phyloP scores from a whole-genome alignment of 2,888 invertebrate genomes.

The Rotaria macrura region DNA sequence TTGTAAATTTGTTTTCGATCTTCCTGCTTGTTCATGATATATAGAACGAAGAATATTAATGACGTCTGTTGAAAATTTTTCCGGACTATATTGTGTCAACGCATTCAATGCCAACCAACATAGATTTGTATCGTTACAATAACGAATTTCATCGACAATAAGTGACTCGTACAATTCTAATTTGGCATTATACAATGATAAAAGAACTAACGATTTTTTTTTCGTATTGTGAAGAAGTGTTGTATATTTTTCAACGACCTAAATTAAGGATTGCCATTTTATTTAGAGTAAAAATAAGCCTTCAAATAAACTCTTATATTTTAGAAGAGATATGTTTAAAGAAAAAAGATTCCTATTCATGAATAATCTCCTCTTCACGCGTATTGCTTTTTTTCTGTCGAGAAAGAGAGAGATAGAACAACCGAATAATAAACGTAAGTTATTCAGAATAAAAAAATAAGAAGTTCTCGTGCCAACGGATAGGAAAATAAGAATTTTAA shows the following conservation, averaged over 20 bases:
- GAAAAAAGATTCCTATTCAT: too few species aligned
- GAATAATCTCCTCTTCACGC: too few species aligned
- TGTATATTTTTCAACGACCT: not conserved
- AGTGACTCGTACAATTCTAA: not conserved
- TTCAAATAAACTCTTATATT: too few species aligned
- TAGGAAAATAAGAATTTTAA: too few species aligned
- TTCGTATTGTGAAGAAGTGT: not conserved
- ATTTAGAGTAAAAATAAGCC: too few species aligned
- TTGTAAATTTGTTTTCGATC: not conserved
- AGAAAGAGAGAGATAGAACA: too few species aligned
- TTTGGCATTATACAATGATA: slow-evolving; percentile 21
- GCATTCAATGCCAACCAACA: slow-evolving; percentile 13
- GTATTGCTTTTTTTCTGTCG: too few species aligned
- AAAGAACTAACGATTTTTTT: not conserved
- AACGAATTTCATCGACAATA: not conserved
- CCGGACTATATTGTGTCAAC: not conserved
- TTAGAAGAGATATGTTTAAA: too few species aligned
- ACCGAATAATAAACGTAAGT: too few species aligned
- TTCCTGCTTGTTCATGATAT: not conserved
- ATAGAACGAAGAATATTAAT: not conserved
- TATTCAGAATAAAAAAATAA: too few species aligned
- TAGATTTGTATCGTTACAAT: not conserved
- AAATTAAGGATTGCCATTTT: not conserved
- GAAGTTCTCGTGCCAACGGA: too few species aligned
- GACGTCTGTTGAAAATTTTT: not conserved